These are phyloP conservation scores for Grammomys dolichurus DNA, from an alignment of 2,113 vertebrate genomes.

Conservation along the genomic window DNA sequence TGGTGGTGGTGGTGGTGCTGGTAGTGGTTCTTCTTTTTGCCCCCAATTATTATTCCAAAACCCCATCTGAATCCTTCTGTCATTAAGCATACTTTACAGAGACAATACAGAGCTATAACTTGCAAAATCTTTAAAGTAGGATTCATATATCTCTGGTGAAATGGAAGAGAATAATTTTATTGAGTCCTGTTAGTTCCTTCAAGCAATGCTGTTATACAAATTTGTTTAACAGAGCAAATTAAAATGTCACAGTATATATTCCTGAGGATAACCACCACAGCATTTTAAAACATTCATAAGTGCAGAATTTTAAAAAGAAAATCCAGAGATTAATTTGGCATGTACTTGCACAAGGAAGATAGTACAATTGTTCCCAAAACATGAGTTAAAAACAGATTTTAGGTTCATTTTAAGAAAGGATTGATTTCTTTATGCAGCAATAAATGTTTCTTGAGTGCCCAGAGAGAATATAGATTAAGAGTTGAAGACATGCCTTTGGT, in stretches of 20 bases:
- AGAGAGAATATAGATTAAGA: not conserved
- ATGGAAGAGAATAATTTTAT: constrained; percentile 80
- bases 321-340: constrained; percentile 6
- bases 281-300: constrained; percentile 64
- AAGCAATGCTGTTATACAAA: constrained; percentile 64
- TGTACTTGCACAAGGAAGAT: not conserved
- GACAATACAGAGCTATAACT: constrained; percentile 70
- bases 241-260: constrained; percentile 72
- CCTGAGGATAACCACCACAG: constrained; percentile 35
- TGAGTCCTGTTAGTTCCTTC: constrained; percentile 71
- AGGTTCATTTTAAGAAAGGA: not conserved
- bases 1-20: no score
- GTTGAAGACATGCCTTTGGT: not conserved
- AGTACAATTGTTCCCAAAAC: not conserved
- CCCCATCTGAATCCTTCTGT: constrained; percentile 69
- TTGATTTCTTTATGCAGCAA: not conserved
- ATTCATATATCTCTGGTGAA: constrained; percentile 74
- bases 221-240: constrained; percentile 75
- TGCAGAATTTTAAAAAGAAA: constrained; percentile 47
- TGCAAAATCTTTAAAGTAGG: constrained; percentile 72
- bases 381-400: not conserved
- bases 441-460: not conserved
- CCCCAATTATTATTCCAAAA: constrained; percentile 77
- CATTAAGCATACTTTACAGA: constrained; percentile 70
- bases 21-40: not conserved